Conservation (phyloP, 1,140 invertebrate genomes). For the Thaumatotibia leucotreta region DNA sequence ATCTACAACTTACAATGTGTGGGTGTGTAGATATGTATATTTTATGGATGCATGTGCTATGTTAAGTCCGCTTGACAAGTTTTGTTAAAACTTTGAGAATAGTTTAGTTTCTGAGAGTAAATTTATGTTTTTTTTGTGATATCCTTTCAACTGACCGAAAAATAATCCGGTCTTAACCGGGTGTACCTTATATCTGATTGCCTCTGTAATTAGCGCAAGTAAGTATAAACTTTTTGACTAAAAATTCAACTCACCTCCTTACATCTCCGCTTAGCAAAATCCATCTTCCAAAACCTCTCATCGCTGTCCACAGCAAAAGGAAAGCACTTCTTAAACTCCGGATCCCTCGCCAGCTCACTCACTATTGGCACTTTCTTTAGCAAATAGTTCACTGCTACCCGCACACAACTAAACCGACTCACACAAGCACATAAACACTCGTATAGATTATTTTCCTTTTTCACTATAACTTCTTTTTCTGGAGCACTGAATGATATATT, state of each 20-base stretch:
- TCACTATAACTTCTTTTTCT: constrained; percentile 17
- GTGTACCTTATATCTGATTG: too few relatives aligned
- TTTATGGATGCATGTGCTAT: too few relatives aligned
- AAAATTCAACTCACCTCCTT: constrained; percentile 53
- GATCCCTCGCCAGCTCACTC: constrained; percentile 33
- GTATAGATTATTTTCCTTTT: constrained; percentile 28
- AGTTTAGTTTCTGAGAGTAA: too few relatives aligned
- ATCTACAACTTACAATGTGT: too few relatives aligned
- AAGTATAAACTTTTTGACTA: too few relatives aligned
- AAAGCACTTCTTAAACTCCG: constrained; percentile 45
- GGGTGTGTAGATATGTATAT: too few relatives aligned
- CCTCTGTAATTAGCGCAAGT: too few relatives aligned
- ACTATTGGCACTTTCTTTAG: constrained; percentile 61
- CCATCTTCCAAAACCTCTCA: constrained; percentile 61
- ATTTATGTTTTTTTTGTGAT: too few relatives aligned
- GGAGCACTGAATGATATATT: constrained; percentile 3
- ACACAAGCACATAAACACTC: constrained; percentile 32
- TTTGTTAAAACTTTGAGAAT: too few relatives aligned
- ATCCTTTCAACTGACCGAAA: too few relatives aligned
- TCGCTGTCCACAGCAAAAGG: constrained; percentile 63
- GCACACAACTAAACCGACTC: constrained; percentile 33
- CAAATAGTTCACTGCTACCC: constrained; percentile 50
- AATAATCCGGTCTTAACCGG: too few relatives aligned
- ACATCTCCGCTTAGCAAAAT: constrained; percentile 68
- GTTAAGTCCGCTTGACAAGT: too few relatives aligned